Evolutionary conservation across 2,113 vertebrate species (phyloP).

Genomic region (Gallinago media): DNA sequence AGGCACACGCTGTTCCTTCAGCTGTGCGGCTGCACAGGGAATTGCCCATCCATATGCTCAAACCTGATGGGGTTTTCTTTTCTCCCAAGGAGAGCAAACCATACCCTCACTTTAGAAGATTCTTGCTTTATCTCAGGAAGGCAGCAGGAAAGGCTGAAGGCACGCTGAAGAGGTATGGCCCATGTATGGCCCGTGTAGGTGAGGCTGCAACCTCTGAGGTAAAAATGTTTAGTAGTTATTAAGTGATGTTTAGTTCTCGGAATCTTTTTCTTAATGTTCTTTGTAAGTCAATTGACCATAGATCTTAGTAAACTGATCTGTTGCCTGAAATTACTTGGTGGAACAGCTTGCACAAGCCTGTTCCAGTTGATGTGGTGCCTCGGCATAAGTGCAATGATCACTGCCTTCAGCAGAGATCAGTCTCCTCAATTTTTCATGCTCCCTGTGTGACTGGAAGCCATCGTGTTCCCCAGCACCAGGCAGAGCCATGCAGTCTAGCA

Average conservation of each 20-base stretch:
- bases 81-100: not conserved
- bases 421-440: not conserved
- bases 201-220: not conserved
- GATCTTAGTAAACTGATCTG: not conserved
- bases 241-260: not conserved
- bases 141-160: not conserved
- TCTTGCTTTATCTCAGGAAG: not conserved
- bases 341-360: not conserved
- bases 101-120: not conserved
- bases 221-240: not conserved
- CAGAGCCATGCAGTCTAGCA: not conserved
- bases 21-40: not conserved
- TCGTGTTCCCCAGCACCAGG: not conserved
- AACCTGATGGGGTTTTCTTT: not conserved
- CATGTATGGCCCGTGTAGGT: not conserved
- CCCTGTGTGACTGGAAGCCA: not conserved
- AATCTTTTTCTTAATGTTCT: not conserved
- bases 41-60: not conserved
- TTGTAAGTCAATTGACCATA: not conserved
- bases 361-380: not conserved
- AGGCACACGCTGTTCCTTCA: constrained; percentile 34
- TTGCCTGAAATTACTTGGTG: not conserved
- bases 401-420: not conserved
- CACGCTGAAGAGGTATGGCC: not conserved
- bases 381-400: rapidly evolving